Evolutionary conservation across 2,797 vertebrate genomes (phyloP).

Genomic region (Brotogeris chrysoptera): DNA sequence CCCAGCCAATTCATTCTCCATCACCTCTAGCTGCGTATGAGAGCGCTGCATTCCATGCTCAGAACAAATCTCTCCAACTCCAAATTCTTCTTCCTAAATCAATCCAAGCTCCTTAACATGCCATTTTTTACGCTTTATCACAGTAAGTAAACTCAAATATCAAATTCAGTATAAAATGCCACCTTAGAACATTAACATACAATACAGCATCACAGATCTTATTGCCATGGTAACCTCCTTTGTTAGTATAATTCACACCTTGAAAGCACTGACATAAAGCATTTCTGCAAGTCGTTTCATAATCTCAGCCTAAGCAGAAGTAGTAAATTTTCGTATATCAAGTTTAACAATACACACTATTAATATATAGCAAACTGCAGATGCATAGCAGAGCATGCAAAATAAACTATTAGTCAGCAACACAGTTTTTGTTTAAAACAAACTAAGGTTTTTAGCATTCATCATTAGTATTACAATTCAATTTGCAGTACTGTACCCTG

Average conservation of each 20-base stretch:
- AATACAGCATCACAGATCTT: conserved; percentile 33
- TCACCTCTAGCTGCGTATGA: conserved; percentile 74
- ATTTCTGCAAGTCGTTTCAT: neutral
- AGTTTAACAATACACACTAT: neutral
- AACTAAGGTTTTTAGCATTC: conserved; percentile 43
- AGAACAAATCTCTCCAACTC: conserved; percentile 75
- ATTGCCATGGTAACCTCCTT: conserved; percentile 62
- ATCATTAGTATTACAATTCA: conserved; percentile 59
- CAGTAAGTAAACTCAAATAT: conserved; percentile 42
- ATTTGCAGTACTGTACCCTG: conserved; percentile 88
- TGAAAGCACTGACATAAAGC: conserved; percentile 42
- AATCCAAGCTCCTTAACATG: conserved; percentile 72
- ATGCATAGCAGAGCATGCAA: conserved; percentile 52
- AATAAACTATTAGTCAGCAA: conserved; percentile 63
- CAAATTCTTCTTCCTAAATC: conserved; percentile 89
- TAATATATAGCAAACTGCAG: neutral
- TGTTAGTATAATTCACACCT: conserved; percentile 57
- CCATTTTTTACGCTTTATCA: conserved; percentile 45
- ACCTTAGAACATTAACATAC: conserved; percentile 48
- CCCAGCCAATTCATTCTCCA: conserved; percentile 85
- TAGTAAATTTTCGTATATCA: neutral
- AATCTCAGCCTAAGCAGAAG: conserved; percentile 22
- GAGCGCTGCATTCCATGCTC: conserved; percentile 75
- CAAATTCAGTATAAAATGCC: conserved; percentile 26
- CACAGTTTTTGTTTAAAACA: neutral